Percentiles rank a stretch among this genome's conserved stretches.
Evolutionary conservation across 1,140 invertebrate genomes (phyloP).

Genomic region (Goniozus legneri): DNA sequence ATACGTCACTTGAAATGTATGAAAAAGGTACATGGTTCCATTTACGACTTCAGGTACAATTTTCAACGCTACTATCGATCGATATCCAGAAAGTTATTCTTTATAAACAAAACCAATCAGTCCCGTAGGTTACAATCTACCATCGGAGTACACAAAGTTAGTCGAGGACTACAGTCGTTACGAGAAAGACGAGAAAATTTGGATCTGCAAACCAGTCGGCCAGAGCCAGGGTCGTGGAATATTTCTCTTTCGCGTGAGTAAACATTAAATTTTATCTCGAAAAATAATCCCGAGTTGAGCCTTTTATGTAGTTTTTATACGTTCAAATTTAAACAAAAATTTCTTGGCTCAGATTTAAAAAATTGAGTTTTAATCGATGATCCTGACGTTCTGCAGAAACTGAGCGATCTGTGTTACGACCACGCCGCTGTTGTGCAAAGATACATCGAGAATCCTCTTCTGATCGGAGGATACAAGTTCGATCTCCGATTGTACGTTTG

Average conservation of each 20-base stretch:
- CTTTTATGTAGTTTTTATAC: too few relatives aligned
- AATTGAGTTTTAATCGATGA: too few relatives aligned
- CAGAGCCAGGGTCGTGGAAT: slow-evolving; percentile 81
- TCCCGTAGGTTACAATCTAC: slow-evolving; percentile 75
- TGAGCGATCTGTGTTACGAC: slow-evolving; percentile 72
- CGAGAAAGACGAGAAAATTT: slow-evolving; percentile 57
- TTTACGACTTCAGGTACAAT: slow-evolving; percentile 77
- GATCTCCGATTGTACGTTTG: slow-evolving; percentile 82
- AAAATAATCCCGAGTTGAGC: background rate
- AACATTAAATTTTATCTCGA: background rate
- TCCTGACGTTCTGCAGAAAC: slow-evolving; percentile 62
- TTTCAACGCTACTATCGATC: slow-evolving; percentile 7
- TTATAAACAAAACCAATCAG: slow-evolving; percentile 44
- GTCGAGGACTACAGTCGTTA: slow-evolving; percentile 68
- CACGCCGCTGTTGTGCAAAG: slow-evolving; percentile 72
- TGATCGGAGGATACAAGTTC: slow-evolving; percentile 86
- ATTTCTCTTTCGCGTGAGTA: slow-evolving; percentile 71
- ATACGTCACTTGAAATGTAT: slow-evolving; percentile 75
- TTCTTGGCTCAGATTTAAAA: too few relatives aligned
- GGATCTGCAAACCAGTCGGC: slow-evolving; percentile 85
- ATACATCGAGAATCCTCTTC: slow-evolving; percentile 81
- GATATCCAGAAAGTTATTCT: slow-evolving; percentile 2
- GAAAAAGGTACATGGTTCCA: slow-evolving; percentile 74
- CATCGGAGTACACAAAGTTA: slow-evolving; percentile 79
- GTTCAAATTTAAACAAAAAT: too few relatives aligned